Percentiles rank a stretch among this genome's conserved stretches.
phyloP scores from a whole-genome alignment of 2,113 vertebrate genomes.

The Castor canadensis region DNA sequence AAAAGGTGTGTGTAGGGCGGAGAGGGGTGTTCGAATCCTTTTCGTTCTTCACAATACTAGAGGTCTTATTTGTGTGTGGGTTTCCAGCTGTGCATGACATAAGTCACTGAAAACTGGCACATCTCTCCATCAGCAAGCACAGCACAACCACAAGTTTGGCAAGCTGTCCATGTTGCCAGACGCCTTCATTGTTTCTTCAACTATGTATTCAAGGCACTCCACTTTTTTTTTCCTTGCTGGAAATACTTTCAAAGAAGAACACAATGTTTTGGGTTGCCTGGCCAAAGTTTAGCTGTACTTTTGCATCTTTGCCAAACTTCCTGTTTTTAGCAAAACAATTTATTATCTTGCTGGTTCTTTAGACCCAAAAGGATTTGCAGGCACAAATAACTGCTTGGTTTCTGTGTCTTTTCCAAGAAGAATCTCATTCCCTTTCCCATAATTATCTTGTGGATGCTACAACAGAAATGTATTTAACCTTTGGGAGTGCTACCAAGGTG shows the following conservation, averaged over 20 bases:
- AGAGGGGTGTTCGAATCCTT: conserved; percentile 3
- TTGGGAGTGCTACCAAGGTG: conserved; percentile 75
- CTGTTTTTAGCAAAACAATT: conserved; percentile 89
- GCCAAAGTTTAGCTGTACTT: conserved; percentile 87
- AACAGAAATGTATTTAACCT: conserved; percentile 81
- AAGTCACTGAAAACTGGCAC: conserved; percentile 85
- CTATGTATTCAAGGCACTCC: conserved; percentile 80
- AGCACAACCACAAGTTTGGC: conserved; percentile 81
- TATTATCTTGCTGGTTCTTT: conserved; percentile 86
- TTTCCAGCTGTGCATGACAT: conserved; percentile 80
- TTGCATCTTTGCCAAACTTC: conserved; percentile 87
- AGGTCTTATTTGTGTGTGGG: conserved; percentile 53
- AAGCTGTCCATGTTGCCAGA: conserved; percentile 78
- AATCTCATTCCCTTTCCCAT: conserved; percentile 78
- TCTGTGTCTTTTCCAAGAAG: conserved; percentile 79
- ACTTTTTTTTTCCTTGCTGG: conserved; percentile 64
- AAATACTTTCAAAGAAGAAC: conserved; percentile 84
- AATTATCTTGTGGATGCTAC: conserved; percentile 74
- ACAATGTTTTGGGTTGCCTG: conserved; percentile 82
- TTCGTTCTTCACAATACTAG: conserved; percentile 53
- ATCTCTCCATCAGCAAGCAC: conserved; percentile 77
- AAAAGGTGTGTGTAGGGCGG: no score
- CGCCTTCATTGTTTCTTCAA: conserved; percentile 82
- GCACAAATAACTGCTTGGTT: conserved; percentile 81
- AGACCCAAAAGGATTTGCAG: conserved; percentile 82